Base-by-base conservation (phyloP, 2,888 invertebrate genomes). In the Eupelmus urozonus region DNA sequence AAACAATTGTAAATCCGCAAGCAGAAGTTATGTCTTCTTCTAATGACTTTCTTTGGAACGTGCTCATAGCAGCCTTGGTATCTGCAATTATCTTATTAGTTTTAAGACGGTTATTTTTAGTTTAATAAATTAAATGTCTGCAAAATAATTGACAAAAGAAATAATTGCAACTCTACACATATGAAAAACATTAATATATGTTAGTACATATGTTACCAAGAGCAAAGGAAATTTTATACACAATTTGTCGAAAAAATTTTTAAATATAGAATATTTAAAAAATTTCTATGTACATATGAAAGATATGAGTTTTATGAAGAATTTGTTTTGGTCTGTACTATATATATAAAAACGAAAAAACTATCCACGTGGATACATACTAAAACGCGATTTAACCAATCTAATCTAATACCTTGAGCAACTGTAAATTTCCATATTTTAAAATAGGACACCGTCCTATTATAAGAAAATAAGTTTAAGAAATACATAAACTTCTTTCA, bases 31-130 rank as follows among this genome's bases (percentile, higher is more conserved):
- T 88, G 85, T 87, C 87, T 55, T 88, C 87, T 84, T 90, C 87
- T 72, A 92, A 91, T 79, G 91, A 92, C 82, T 87, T 90, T 81
- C 87, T 91, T 81, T 91, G 92, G 91, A 91, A 88, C 82, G 88
- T 90, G 55, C 86, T 91, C 11, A 91, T 92, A 74, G 90, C 90
- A 85, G 86, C 90, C 11, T 86, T 92, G 77, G 81, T 91, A 66
- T 88, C 88, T 1, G 88, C 91, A 55, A 92, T 92, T 81, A 87
- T 88, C 76, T 82, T 91, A 40, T 87, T 92, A 51, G 85, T 91
- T 76, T 85, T 92, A 55, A 87, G 92, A 86, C 87, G 92, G 87
- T 81, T 91, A 78, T 91, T 92, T 86, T 89, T 91, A 81, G 84
- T 91, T 81, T 91, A 89, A 86, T 74, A 65, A 55, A 67, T 53